Percentiles rank a stretch among this genome's conserved stretches.
Evolutionary conservation across 2,888 invertebrate species (phyloP).

Genomic region (Campaea margaritaria): DNA sequence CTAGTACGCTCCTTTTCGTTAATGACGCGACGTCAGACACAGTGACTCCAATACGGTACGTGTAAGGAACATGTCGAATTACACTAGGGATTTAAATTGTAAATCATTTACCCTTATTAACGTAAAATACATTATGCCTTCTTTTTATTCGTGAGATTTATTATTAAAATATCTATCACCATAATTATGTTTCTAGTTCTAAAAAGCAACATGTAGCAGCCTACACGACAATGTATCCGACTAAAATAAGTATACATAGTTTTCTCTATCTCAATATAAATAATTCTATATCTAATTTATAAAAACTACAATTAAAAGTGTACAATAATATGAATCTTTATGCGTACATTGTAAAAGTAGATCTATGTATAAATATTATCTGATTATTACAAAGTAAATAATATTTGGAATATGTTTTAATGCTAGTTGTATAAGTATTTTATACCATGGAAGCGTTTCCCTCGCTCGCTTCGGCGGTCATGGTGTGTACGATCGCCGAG

Average conservation of each 20-base stretch:
- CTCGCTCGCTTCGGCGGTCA: conserved; percentile 65
- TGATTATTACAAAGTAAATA: conserved; percentile 81
- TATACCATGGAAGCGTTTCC: conserved; percentile 76
- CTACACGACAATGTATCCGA: conserved; percentile 60
- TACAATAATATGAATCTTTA: conserved; percentile 80
- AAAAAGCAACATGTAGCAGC: conserved; percentile 75
- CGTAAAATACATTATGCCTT: conserved; percentile 76
- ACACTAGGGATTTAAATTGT: conserved; percentile 28
- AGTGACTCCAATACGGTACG: conserved; percentile 16
- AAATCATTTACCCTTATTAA: conserved; percentile 37
- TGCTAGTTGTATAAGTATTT: conserved; percentile 72
- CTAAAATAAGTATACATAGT: conserved; percentile 69
- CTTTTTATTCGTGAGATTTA: conserved; percentile 66
- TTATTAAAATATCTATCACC: conserved; percentile 66
- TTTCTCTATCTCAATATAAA: conserved; percentile 76
- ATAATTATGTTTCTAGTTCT: conserved; percentile 59
- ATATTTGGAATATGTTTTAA: conserved; percentile 82
- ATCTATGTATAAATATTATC: conserved; percentile 83
- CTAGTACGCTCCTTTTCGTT: conserved; percentile 25
- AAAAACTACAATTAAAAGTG: conserved; percentile 80
- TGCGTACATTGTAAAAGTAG: conserved; percentile 82
- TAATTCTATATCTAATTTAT: conserved; percentile 77
- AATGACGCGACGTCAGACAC: conserved; percentile 9
- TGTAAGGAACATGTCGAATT: conserved; percentile 26
- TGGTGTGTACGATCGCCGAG: conserved; percentile 51